Conservation (phyloP, 2,113 vertebrate genomes). For the Eonycteris spelaea region DNA sequence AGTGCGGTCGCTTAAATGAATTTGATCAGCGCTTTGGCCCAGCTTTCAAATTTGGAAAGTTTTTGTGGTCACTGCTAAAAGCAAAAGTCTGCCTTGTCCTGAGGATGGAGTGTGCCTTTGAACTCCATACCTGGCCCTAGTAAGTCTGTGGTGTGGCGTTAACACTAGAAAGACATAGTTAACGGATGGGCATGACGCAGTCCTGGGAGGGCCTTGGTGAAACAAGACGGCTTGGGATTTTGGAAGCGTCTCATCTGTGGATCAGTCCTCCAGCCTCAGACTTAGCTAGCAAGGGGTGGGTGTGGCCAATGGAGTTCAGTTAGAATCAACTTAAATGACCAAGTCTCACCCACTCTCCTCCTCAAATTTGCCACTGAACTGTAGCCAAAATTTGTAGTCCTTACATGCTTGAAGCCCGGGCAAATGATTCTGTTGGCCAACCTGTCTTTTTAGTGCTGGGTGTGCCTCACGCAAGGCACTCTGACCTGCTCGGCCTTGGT, state of each 20-base stretch:
- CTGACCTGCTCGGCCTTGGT: not conserved
- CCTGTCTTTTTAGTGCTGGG: not conserved
- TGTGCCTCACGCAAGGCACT: not conserved
- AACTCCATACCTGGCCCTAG: not conserved
- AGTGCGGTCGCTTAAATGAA: slow-evolving; percentile 31
- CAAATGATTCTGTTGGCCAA: not conserved
- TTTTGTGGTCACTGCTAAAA: slow-evolving; percentile 21
- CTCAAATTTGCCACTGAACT: not conserved
- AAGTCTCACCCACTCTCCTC: not conserved
- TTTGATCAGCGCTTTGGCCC: slow-evolving; percentile 20
- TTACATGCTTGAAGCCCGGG: not conserved
- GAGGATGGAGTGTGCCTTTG: not conserved
- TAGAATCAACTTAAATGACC: not conserved
- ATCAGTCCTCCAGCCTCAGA: not conserved
- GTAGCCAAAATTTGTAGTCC: not conserved
- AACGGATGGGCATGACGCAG: not conserved
- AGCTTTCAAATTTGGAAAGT: slow-evolving; percentile 26
- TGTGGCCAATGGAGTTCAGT: not conserved
- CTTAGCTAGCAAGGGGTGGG: not conserved
- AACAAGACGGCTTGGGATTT: slow-evolving; percentile 9
- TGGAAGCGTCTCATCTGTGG: not conserved
- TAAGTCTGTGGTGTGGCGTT: not conserved
- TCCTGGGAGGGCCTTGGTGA: not conserved
- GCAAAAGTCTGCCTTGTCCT: slow-evolving; percentile 18
- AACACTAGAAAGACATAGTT: not conserved